Base-by-base conservation (phyloP, 2,113 vertebrate species). In the Steatornis caripensis region DNA sequence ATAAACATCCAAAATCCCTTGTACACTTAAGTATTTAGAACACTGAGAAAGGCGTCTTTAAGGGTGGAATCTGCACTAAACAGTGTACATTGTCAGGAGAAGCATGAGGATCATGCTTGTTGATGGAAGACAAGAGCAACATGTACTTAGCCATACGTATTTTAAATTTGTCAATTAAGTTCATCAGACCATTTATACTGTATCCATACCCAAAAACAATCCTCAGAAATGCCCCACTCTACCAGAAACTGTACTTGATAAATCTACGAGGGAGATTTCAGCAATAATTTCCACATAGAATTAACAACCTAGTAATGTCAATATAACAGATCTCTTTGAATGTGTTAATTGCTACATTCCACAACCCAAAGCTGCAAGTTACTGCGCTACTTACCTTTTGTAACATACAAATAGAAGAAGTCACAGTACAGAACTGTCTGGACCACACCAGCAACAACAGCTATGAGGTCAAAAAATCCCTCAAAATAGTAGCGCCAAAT, bases 391-490 rank as follows among this genome's bases (percentile, higher is more conserved):
- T 97, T 89, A 99, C 99, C 99, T 99, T 99, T 99, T 66, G 99
- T 99, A 95, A 99, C 99, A 96, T 99, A 99, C 98, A 99, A 98
- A 98, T 99, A 99, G 98, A 99, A 99, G 98, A 99, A 99, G 98
- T 99, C 99, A 91, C 99, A 99, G 97, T 99, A 99, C 12, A 99
- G 98, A 96, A 99, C 99, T 41, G 99, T 99, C 98, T 99, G 99
- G 87, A 99, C 99, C 70, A 99, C 98, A 32, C 99, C 99, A 15
- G 99, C 99, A 53, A 99, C 99, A 27, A 99, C 99, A 53, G 99
- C 99, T 43, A 99, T 99, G 98, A 99, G 99, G 97, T 99, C 99
- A 36, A 99, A 99, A 98, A 99, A 99, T 15, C 99, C 99, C 97
- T 99, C 99, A 6, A 99, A 99, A 97, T 99, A 99, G 98, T 99